Evolutionary conservation across 2,888 invertebrate species (phyloP), one percentile per base, ranked within the genome.

Genomic region (Cabera pusaria): DNA sequence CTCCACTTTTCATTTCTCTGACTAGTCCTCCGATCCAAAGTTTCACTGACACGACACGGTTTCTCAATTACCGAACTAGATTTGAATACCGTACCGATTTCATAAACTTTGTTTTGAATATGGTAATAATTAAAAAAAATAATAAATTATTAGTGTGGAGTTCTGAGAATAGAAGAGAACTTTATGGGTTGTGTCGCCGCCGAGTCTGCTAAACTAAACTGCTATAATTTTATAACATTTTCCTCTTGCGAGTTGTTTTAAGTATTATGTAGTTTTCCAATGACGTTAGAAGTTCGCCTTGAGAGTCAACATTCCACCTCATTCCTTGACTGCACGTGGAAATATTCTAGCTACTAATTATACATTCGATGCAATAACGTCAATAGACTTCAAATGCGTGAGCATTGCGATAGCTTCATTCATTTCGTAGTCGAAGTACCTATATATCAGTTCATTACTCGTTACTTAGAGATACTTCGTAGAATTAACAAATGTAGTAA

Each of bases 201-300:
- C 22, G 39, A 31, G 56, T 60, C 62, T 62, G 40, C 36, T 24
- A 46, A 11, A n/a, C 28, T n/a, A n/a, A n/a, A n/a, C n/a, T n/a
- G n/a, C 24, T 33, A 20, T 22, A 23, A 26, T 19, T 34, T 19
- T 27, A 28, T 3, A 38, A 49, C 31, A 44, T 49, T 42, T 37
- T 37, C 22, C 21, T 26, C 6, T 36, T n/a, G 3, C 5, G 9
- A 5, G 5, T 11, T 9, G 5, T 22, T 22, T 2, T 12, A 18
- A 35, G 23, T 33, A 23, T n/a, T 34, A 57, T 52, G 59, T 51
- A 59, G 59, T 73, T 72, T 69, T 71, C 68, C 59, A 54, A 52
- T 71, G 76, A 77, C 75, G 78, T 73, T 66, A 74, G 75, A 49
- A 43, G 66, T 52, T 76, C 49, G 68, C 81, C 83, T 85, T 84